A percentile compares a stretch with the other conserved stretches of the same genome.
Conservation (phyloP, 2,797 vertebrate genomes). For the Parambassis ranga region DNA sequence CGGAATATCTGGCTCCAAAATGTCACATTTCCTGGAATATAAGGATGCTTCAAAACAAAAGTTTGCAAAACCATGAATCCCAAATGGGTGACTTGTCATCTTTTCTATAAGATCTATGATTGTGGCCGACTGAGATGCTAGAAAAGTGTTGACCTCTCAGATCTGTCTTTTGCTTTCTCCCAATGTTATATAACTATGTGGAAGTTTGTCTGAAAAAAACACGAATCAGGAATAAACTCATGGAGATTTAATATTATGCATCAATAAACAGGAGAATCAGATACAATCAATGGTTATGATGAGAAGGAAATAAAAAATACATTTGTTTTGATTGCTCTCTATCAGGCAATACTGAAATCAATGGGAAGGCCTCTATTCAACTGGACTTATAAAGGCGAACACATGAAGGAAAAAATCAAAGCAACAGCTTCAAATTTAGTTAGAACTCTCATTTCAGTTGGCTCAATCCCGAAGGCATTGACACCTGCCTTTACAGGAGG, state of each 20-base stretch:
- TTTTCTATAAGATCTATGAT: no score
- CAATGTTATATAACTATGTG: no score
- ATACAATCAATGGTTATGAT: conserved; percentile 88
- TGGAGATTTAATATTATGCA: conserved; percentile 90
- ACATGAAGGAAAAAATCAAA: conserved; percentile 20
- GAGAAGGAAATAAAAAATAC: conserved; percentile 82
- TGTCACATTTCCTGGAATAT: no score
- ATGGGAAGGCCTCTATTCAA: conserved; percentile 77
- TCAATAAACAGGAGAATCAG: conserved; percentile 80
- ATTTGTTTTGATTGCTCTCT: conserved; percentile 77
- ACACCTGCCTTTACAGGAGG: conserved; percentile 9
- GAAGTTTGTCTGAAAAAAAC: conserved; percentile 21
- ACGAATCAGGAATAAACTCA: conserved; percentile 70
- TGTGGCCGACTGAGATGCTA: no score
- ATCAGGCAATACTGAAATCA: conserved; percentile 80
- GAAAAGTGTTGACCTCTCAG: no score
- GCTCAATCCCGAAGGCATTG: conserved; percentile 32
- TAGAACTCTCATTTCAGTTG: conserved; percentile 34
- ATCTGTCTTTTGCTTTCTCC: no score
- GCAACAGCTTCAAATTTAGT: conserved; percentile 32
- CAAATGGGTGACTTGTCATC: no score
- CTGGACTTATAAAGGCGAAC: conserved; percentile 62
- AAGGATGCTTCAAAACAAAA: no score
- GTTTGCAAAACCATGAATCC: no score
- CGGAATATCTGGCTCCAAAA: no score